Percentiles rank a stretch among this genome's conserved stretches.
Conservation (phyloP, 1,140 invertebrate genomes). For the Conus ventricosus region DNA sequence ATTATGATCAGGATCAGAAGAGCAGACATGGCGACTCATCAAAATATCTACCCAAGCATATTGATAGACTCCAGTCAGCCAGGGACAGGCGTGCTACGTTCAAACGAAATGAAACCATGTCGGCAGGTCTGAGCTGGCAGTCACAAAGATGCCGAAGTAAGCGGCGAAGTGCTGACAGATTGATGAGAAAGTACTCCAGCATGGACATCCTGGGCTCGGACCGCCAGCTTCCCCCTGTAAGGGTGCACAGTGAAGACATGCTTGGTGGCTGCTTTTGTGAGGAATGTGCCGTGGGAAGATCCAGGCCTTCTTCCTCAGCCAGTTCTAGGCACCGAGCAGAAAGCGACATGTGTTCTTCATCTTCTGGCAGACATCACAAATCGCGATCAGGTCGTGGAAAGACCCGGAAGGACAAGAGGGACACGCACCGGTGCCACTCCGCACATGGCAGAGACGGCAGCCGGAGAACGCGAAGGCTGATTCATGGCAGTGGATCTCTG, state of each 20-base stretch:
- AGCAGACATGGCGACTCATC: background rate
- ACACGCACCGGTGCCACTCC: background rate
- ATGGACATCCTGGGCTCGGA: background rate
- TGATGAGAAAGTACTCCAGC: slow-evolving; percentile 16
- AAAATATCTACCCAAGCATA: background rate
- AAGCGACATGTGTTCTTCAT: background rate
- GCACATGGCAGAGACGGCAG: background rate
- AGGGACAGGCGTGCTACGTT: slow-evolving; percentile 11
- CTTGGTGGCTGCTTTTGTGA: background rate
- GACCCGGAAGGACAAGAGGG: background rate
- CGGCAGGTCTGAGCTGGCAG: background rate
- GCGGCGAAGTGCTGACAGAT: background rate
- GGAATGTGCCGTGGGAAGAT: background rate
- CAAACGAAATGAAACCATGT: slow-evolving; percentile 15
- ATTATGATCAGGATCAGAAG: background rate
- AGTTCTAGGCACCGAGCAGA: background rate
- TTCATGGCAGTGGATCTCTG: background rate
- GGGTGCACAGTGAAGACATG: background rate
- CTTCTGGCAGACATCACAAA: background rate
- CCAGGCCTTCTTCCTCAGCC: background rate
- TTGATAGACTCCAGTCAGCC: background rate
- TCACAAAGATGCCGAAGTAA: background rate
- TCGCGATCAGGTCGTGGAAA: background rate
- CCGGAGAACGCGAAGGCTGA: background rate
- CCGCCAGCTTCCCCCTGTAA: background rate